phyloP scores from a whole-genome alignment of 2,888 invertebrate species.

The Lamproptera curius region DNA sequence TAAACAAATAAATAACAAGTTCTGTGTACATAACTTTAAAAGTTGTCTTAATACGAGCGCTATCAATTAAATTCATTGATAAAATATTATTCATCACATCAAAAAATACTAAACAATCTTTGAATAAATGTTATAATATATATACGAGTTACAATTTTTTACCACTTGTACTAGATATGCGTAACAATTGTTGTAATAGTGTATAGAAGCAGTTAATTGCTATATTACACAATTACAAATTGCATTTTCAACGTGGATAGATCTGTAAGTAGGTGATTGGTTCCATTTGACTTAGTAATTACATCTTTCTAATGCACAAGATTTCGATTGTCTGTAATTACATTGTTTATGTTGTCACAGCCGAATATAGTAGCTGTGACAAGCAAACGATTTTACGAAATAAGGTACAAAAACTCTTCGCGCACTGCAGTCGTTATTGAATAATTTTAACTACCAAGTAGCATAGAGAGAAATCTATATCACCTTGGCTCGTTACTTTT shows the following conservation, averaged over 20 bases:
- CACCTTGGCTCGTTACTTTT: slow-evolving; percentile 58
- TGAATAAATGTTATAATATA: too few relatives aligned
- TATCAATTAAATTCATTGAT: too few relatives aligned
- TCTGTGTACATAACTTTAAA: too few relatives aligned
- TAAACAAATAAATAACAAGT: too few relatives aligned
- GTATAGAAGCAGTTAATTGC: not conserved
- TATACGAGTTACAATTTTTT: too few relatives aligned
- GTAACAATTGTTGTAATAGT: not conserved
- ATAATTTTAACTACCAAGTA: slow-evolving; percentile 43
- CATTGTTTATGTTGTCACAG: slow-evolving; percentile 33
- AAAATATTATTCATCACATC: too few relatives aligned
- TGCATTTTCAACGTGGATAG: slow-evolving; percentile 11
- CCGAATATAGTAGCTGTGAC: slow-evolving; percentile 35
- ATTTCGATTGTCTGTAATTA: slow-evolving; percentile 15
- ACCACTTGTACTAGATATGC: too few relatives aligned
- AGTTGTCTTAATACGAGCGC: too few relatives aligned
- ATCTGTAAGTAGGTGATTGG: slow-evolving; percentile 1
- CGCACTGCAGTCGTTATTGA: slow-evolving; percentile 41
- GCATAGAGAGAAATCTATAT: slow-evolving; percentile 63
- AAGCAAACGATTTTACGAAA: slow-evolving; percentile 26
- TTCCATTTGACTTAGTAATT: slow-evolving; percentile 18
- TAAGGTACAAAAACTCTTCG: slow-evolving; percentile 26
- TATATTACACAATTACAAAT: slow-evolving; percentile 9
- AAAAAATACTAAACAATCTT: too few relatives aligned
- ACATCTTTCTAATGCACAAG: slow-evolving; percentile 10